These are phyloP conservation scores for Drosophila mayaguana DNA, from an alignment of 2,888 invertebrate genomes.

Conservation along the genomic window DNA sequence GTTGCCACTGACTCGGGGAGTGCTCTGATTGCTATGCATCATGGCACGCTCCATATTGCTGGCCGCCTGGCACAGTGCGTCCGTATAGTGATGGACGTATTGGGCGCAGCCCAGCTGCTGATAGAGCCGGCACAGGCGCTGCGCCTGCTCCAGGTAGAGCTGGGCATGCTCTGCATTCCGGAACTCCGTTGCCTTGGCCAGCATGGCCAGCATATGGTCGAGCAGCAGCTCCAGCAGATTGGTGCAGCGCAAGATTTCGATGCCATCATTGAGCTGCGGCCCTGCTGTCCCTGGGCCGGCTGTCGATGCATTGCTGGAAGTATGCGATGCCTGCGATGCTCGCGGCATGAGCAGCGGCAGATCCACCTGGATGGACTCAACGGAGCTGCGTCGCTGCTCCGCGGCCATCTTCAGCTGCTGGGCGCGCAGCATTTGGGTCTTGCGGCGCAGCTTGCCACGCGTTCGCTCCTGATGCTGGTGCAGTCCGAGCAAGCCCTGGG, in stretches of 20 bases:
- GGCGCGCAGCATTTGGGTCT: constrained; percentile 83
- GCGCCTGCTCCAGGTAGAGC: constrained; percentile 90
- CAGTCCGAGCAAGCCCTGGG: constrained; percentile 85
- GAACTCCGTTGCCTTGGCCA: constrained; percentile 88
- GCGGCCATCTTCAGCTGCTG: constrained; percentile 65
- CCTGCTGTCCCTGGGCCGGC: background rate
- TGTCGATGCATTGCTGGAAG: constrained; percentile 6
- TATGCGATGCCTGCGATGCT: constrained; percentile 21
- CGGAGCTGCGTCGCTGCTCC: constrained; percentile 78
- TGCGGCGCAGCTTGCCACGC: constrained; percentile 86
- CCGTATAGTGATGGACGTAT: constrained; percentile 86
- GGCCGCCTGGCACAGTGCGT: constrained; percentile 85
- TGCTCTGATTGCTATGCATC: background rate
- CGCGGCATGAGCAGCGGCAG: constrained; percentile 85
- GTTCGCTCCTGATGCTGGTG: constrained; percentile 86
- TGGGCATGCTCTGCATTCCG: constrained; percentile 88
- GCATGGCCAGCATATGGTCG: constrained; percentile 90
- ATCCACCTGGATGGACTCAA: constrained; percentile 86
- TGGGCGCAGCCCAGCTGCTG: constrained; percentile 87
- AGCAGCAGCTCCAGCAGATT: constrained; percentile 90
- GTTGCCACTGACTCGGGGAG: constrained; percentile 23
- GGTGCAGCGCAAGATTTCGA: constrained; percentile 88
- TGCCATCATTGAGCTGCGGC: constrained; percentile 74
- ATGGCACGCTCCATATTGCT: constrained; percentile 1
- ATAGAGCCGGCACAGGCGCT: constrained; percentile 88